Base-by-base conservation (phyloP, 2,888 invertebrate genomes). In the Corbicula japonica region DNA sequence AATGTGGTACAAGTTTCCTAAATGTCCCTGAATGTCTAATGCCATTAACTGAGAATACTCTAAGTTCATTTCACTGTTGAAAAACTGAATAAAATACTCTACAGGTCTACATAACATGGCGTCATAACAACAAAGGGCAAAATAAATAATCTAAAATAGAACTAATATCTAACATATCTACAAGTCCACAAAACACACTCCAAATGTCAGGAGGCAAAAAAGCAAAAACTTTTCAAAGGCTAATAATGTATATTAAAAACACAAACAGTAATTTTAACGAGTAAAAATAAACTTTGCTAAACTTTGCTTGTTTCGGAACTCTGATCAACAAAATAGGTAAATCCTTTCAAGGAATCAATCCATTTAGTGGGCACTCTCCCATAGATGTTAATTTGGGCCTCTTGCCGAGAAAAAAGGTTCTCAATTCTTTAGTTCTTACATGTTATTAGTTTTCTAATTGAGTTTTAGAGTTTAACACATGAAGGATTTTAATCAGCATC, bases 81-180 rank as follows among this genome's bases (percentile, higher is more conserved):
- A n/a, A n/a, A n/a, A n/a, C n/a, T n/a, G n/a, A n/a, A n/a, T n/a
- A n/a, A n/a, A n/a, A n/a, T n/a, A n/a, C n/a, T n/a, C n/a, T n/a
- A n/a, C n/a, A n/a, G n/a, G n/a, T n/a, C 52, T 30, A 56, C 56
- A 56, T 3, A 30, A 56, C 23, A 76, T 60, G 66, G 71, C 52
- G 71, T 71, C 56, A 65, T 66, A 38, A 46, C 62, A 76, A 76
- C 71, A 65, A 71, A 46, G 52, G 44, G 66, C 63, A 76, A 74
- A 79, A 79, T 79, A 79, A 79, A 78, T 76, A 70, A 63, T 74
- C 78, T 79, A 79, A 78, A 69, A 69, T 48, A 35, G 58, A 79
- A 79, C 74, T 74, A 74, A 79, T 58, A 70, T 56, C 74, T 74
- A 79, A 74, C 52, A 48, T 76, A 76, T 76, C 50, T 76, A 76